A percentile compares a stretch with the other conserved stretches of the same genome.
Conservation (phyloP, 2,113 vertebrate species). For the Hippocampus mohnikei region DNA sequence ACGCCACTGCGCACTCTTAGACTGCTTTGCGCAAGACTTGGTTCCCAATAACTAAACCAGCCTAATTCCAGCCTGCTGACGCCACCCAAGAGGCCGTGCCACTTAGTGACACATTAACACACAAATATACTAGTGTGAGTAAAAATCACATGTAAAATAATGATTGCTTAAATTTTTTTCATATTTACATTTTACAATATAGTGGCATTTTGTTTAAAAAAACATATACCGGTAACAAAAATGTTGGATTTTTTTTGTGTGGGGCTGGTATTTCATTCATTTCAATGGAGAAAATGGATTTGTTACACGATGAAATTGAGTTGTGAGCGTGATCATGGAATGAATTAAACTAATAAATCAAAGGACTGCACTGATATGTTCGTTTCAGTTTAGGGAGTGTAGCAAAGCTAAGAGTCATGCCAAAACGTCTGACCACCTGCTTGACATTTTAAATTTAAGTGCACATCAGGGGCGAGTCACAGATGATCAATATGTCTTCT, state of each 20-base stretch:
- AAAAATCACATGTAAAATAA: no score
- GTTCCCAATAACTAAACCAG: no score
- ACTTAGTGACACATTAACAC: no score
- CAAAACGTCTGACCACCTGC: constrained; percentile 66
- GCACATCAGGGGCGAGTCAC: constrained; percentile 46
- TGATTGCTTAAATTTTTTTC: no score
- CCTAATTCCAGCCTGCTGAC: no score
- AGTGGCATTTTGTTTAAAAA: no score
- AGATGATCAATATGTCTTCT: constrained; percentile 34
- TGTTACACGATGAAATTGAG: background rate
- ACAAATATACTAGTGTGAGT: no score
- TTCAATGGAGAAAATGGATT: background rate
- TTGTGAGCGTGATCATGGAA: background rate
- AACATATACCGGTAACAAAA: background rate
- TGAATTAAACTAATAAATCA: background rate
- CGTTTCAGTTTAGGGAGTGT: background rate
- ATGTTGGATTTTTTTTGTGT: background rate
- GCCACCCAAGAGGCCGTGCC: no score
- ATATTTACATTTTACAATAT: no score
- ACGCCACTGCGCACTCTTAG: no score
- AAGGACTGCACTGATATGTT: background rate
- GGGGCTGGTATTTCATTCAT: background rate
- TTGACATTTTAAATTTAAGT: constrained; percentile 48
- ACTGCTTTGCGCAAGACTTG: no score
- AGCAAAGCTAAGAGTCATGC: constrained; percentile 10